Base-by-base conservation (phyloP, 1,140 invertebrate genomes). In the Zaprionus africanus region DNA sequence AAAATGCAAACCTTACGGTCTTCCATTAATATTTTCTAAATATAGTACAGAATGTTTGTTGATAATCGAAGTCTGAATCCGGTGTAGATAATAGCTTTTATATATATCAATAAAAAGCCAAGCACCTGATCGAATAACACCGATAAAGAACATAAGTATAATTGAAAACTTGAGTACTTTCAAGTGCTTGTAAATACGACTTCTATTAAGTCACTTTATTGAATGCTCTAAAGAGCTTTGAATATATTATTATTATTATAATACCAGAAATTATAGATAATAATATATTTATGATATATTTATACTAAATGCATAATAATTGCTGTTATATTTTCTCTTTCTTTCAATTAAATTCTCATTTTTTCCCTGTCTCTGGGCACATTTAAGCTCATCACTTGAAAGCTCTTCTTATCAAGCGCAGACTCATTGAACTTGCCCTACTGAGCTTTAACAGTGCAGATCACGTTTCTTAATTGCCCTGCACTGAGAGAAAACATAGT, bases 381-480 rank as follows among this genome's bases (percentile, higher is more conserved):
- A 43, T 17, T n/a, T 1, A n/a, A n/a, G 41, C 41, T 7, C 41
- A 46, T 46, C 7, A 3, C 7, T 17, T 9, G 7, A 46, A 46
- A 46, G 41, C 41, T 17, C n/a, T 9, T 17, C 41, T 46, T 46
- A 46, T 46, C 41, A 46, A 46, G n/a, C 41, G n/a, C 41, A 46
- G 41, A 46, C 41, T 17, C n/a, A 46, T 19, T 46, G 41, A 46
- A 46, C 41, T 46, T 46, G 41, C 2, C 7, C 7, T 11, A 11
- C n/a, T 17, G 41, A 46, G 41, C 41, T 46, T 46, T 17, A 17
- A n/a, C 41, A 17, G 2, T 46, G 15, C n/a, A 43, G n/a, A 17
- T 43, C 41, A 43, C 41, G 41, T 43, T 43, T 43, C n/a, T 49
- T 49, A 49, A 49, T 49, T 49, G n/a, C 5, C n/a, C 9, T 49